Base-by-base conservation (phyloP, 2,797 vertebrate genomes). In the Spheniscus humboldti region DNA sequence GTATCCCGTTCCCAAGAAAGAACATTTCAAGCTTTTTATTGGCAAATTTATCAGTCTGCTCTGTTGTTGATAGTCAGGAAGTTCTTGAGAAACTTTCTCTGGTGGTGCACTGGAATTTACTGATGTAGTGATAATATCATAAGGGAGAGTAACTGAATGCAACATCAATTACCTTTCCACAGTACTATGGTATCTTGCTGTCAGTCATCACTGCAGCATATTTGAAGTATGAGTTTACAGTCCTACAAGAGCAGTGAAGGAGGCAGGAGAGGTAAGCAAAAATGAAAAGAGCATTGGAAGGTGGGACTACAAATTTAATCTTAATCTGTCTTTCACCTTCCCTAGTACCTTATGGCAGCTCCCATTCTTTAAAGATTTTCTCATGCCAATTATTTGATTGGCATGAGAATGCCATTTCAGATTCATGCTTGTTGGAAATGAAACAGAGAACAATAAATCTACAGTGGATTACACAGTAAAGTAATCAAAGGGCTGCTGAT, bases 81-180 rank as follows among this genome's bases (percentile, higher is more conserved):
- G 69, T 90, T 81, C 48, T 73, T 52, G 76, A 53, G 57, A 86
- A 91, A 66, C 27, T 76, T 48, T 72, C 59, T 86, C 60, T 37
- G 20, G 27, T 79, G 55, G 13, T 75, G n/a, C 57, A 77, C 13
- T 84, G 80, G 77, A 95, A 96, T 95, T 87, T 94, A 52, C 52
- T 52, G 11, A 82, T 96, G 35, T 2, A 89, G 47, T 45, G 86
- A 91, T 92, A 94, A 41, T 86, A 92, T 84, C 47, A 24, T 73
- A 88, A 81, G 18, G 72, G 39, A 91, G 47, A 57, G 53, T 69
- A 83, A 69, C 72, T 53, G 69, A 96, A 89, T 56, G 56, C 62
- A 94, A 35, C 37, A 88, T 64, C 69, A 82, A 35, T 96, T 96
- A 91, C 45, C 31, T 88, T 94, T 77, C 62, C 83, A 56, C 41